Percentiles rank a stretch among this genome's conserved stretches.
Conservation (phyloP, 2,888 invertebrate species). For the Epinotia brunnichana region DNA sequence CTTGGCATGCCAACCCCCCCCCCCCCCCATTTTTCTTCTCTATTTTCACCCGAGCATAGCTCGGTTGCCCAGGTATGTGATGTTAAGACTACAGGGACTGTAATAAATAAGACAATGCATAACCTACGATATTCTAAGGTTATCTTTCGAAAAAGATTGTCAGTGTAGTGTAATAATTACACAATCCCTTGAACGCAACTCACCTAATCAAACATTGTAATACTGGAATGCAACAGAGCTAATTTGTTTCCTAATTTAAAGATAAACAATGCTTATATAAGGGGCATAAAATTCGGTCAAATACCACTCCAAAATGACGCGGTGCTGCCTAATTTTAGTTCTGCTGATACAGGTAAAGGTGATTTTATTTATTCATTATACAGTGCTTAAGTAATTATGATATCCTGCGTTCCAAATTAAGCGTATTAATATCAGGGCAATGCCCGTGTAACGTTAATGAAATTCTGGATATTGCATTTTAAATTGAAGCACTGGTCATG, state of each 20-base stretch:
- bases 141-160: background rate
- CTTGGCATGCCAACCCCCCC: too few species aligned
- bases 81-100: background rate
- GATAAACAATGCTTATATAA: conserved; percentile 54
- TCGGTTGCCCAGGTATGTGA: background rate
- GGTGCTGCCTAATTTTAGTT: conserved; percentile 65
- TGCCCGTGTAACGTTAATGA: background rate
- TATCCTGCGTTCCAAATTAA: background rate
- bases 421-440: background rate
- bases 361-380: background rate
- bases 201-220: conserved; percentile 47
- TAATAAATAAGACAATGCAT: background rate
- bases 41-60: background rate
- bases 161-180: conserved; percentile 15
- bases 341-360: conserved; percentile 70
- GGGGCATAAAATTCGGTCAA: background rate
- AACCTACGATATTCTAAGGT: background rate
- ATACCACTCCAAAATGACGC: conserved; percentile 62
- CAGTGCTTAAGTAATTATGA: background rate
- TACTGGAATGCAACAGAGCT: conserved; percentile 50
- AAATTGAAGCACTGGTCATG: conserved; percentile 5
- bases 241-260: conserved; percentile 59
- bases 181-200: conserved; percentile 21
- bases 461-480: background rate
- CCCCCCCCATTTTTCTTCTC: too few species aligned